Conservation (phyloP, 2,797 vertebrate species). For the Phataginus tricuspis region DNA sequence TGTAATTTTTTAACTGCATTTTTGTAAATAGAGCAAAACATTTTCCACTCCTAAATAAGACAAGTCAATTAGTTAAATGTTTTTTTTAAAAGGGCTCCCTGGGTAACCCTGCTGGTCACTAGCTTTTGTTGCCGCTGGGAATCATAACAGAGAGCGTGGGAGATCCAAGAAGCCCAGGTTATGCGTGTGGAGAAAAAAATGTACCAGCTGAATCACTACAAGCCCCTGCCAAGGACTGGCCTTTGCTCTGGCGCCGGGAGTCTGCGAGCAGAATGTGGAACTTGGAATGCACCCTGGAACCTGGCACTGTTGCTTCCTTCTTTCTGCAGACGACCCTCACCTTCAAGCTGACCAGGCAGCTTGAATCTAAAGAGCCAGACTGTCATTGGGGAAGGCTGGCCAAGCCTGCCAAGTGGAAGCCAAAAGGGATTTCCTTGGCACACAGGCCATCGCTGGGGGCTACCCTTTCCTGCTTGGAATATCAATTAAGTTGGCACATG, state of each 20-base stretch:
- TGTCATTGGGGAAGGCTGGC: constrained; percentile 27
- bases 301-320: constrained; percentile 49
- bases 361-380: constrained; percentile 30
- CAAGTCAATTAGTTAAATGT: background rate
- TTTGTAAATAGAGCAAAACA: background rate
- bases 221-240: background rate
- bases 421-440: constrained; percentile 63
- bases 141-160: background rate
- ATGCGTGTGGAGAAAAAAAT: background rate
- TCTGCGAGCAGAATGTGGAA: constrained; percentile 66
- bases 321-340: constrained; percentile 4
- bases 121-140: background rate
- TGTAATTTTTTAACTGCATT: background rate
- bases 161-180: background rate
- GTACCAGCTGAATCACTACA: background rate
- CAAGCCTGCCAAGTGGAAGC: constrained; percentile 40
- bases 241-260: constrained; percentile 18
- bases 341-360: background rate
- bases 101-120: background rate
- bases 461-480: background rate
- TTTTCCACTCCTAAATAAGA: constrained; percentile 23
- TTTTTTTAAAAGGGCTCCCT: background rate
- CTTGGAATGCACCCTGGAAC: constrained; percentile 62
- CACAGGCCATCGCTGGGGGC: background rate
- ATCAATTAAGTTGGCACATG: constrained; percentile 35